Conservation (phyloP, 2,113 vertebrate genomes). For the Leuciscus idus region DNA sequence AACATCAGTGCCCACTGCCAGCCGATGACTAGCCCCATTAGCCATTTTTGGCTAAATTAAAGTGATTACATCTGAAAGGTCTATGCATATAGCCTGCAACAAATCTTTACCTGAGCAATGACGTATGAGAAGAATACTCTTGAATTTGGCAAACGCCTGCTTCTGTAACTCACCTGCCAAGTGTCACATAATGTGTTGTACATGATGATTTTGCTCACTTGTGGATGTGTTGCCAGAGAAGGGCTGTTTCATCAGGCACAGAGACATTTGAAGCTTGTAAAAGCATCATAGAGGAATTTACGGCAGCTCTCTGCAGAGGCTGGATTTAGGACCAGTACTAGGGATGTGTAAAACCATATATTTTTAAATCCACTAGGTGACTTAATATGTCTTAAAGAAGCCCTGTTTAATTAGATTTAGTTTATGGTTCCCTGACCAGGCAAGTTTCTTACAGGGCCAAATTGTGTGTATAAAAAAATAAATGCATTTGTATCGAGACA, state of each 20-base stretch:
- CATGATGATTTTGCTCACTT: conserved; percentile 15
- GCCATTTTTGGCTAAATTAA: background rate
- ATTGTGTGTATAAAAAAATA: background rate
- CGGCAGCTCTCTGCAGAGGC: background rate
- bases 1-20: background rate
- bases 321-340: background rate
- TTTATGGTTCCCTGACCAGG: background rate
- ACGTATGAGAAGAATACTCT: background rate
- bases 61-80: conserved; percentile 4
- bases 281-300: conserved; percentile 6
- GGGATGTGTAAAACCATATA: background rate
- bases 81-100: conserved; percentile 7
- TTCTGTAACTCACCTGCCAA: conserved; percentile 4
- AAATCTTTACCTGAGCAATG: conserved; percentile 8
- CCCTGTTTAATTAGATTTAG: background rate
- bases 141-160: conserved; percentile 12
- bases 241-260: background rate
- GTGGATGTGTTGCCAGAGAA: conserved; percentile 3
- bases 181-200: conserved; percentile 22
- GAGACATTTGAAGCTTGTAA: conserved; percentile 21
- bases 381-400: background rate
- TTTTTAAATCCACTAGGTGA: background rate
- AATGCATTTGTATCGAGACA: background rate
- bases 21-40: background rate
- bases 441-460: background rate